These are phyloP conservation scores for Mimumesa dahlbomi DNA, from an alignment of 2,888 invertebrate genomes.

Conservation along the genomic window DNA sequence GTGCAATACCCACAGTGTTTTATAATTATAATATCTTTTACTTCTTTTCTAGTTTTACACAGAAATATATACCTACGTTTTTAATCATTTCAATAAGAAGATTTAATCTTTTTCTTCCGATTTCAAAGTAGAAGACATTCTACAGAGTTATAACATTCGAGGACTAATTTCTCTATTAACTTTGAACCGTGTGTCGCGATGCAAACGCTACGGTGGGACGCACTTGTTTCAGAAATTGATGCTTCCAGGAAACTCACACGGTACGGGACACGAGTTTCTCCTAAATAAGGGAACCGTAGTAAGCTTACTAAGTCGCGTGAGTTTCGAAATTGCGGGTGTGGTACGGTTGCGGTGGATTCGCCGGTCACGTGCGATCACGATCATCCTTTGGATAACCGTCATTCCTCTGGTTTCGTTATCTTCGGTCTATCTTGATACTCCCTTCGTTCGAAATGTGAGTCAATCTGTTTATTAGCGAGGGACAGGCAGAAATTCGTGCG, in stretches of 20 bases:
- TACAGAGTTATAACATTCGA: too few relatives aligned
- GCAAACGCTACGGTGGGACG: slow-evolving; percentile 66
- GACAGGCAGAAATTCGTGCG: too few relatives aligned
- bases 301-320: slow-evolving; percentile 50
- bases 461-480: too few relatives aligned
- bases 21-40: too few relatives aligned
- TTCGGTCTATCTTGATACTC: background rate
- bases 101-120: too few relatives aligned
- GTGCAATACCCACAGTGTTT: too few relatives aligned
- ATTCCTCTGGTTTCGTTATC: slow-evolving; percentile 14
- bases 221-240: slow-evolving; percentile 71
- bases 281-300: slow-evolving; percentile 60
- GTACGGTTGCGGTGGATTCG: slow-evolving; percentile 33
- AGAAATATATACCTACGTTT: too few relatives aligned
- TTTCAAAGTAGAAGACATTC: too few relatives aligned
- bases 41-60: too few relatives aligned
- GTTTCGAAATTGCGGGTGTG: slow-evolving; percentile 62
- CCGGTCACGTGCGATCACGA: slow-evolving; percentile 56
- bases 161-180: slow-evolving; percentile 31
- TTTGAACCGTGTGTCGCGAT: slow-evolving; percentile 57
- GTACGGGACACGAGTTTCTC: slow-evolving; percentile 48
- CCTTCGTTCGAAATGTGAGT: too few relatives aligned
- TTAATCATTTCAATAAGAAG: too few relatives aligned
- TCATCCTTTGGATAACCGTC: slow-evolving; percentile 40
- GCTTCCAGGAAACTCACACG: slow-evolving; percentile 53